These are phyloP conservation scores for Gymnocypris eckloni DNA, from an alignment of 2,797 vertebrate genomes.

Conservation along the genomic window DNA sequence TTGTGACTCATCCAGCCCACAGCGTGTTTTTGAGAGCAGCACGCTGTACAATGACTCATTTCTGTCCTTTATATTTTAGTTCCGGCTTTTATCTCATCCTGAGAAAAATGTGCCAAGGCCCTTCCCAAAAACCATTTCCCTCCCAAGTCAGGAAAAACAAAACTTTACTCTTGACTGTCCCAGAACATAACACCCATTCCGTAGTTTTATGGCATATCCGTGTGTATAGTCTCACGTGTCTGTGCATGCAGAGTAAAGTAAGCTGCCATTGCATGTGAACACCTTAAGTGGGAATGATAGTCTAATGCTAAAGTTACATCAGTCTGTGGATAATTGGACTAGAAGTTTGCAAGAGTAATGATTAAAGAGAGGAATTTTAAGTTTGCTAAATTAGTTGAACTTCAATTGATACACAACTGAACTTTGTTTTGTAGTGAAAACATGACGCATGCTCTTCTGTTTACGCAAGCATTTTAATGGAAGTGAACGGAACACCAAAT, in stretches of 20 bases:
- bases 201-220: neutral
- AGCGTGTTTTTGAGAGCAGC: constrained; percentile 57
- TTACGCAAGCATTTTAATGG: neutral
- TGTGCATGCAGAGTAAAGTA: constrained; percentile 20
- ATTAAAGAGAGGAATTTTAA: neutral
- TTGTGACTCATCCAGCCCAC: constrained; percentile 68
- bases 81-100: constrained; percentile 28
- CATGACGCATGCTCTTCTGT: neutral
- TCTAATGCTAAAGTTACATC: neutral
- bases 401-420: neutral
- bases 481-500: neutral
- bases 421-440: neutral
- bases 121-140: constrained; percentile 1
- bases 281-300: neutral
- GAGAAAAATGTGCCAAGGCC: neutral
- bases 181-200: constrained; percentile 19
- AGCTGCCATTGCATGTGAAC: neutral
- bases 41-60: constrained; percentile 69
- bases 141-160: constrained; percentile 14
- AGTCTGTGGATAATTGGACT: neutral
- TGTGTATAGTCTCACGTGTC: neutral
- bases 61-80: neutral
- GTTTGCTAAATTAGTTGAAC: neutral
- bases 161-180: constrained; percentile 8
- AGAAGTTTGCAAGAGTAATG: neutral